These are phyloP conservation scores for Drosophila sturtevanti DNA, from an alignment of 1,140 invertebrate species.

Conservation along the genomic window DNA sequence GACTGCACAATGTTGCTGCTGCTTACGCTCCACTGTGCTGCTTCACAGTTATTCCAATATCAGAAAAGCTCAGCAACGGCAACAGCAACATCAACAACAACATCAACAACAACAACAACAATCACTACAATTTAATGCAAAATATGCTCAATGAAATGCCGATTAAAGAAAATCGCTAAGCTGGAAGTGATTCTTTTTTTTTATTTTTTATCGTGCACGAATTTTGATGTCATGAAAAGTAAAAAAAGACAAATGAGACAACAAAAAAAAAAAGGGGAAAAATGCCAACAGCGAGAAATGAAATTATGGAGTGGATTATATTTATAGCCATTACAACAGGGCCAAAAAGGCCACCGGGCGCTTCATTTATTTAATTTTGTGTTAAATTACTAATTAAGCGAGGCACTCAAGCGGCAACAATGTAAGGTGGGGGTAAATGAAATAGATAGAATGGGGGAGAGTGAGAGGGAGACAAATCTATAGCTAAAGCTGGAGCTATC, in stretches of 20 bases:
- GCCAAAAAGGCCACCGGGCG: constrained; percentile 3
- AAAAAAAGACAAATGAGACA: neutral
- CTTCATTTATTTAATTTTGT: constrained; percentile 75
- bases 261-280: constrained; percentile 8
- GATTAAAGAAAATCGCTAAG: constrained; percentile 63
- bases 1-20: constrained; percentile 40
- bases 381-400: constrained; percentile 78
- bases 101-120: constrained; percentile 14
- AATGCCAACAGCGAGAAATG: neutral
- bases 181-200: constrained; percentile 36
- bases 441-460: constrained; percentile 13
- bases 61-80: neutral
- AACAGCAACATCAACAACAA: constrained; percentile 26
- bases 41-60: constrained; percentile 10
- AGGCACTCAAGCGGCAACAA: constrained; percentile 58
- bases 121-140: constrained; percentile 31
- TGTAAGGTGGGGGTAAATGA: constrained; percentile 13
- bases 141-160: constrained; percentile 68
- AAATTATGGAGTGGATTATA: constrained; percentile 44
- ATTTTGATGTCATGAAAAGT: constrained; percentile 68
- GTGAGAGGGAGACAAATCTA: neutral
- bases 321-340: constrained; percentile 71
- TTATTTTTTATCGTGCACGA: constrained; percentile 48
- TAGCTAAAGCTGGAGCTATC: neutral
- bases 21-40: too few relatives aligned